Percentiles rank a stretch among this genome's conserved stretches.
phyloP scores from a whole-genome alignment of 92 coral and sea anemone species.

The Bergia sp. region DNA sequence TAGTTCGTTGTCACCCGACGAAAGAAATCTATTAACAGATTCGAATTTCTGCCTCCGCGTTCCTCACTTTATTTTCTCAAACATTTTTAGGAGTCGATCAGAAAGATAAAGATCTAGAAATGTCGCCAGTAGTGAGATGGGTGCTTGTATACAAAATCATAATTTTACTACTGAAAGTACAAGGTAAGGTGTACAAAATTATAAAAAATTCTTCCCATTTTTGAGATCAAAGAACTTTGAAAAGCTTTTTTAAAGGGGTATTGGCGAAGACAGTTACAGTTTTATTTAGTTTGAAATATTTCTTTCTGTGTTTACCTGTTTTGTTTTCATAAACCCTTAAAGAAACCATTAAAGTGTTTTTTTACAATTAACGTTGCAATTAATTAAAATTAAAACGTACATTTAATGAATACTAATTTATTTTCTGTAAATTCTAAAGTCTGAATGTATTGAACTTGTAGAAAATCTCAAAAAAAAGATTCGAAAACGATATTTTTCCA shows the following conservation, averaged over 20 bases:
- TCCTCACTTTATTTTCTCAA: background rate
- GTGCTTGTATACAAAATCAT: background rate
- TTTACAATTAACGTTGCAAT: background rate
- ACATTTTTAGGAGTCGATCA: constrained; percentile 1
- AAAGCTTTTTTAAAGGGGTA: background rate
- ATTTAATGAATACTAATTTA: background rate
- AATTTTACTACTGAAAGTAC: background rate
- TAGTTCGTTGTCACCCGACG: background rate
- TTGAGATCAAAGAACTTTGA: too few relatives aligned
- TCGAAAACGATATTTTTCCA: background rate
- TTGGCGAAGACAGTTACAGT: background rate
- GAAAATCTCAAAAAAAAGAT: background rate
- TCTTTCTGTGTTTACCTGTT: background rate
- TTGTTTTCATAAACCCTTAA: background rate
- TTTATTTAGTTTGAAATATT: too few relatives aligned
- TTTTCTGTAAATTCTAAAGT: background rate
- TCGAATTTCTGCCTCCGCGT: background rate
- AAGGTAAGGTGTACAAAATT: background rate
- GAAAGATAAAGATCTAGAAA: background rate
- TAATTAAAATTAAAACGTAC: too few relatives aligned
- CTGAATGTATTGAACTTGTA: background rate
- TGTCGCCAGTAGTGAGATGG: background rate
- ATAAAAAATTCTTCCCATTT: too few relatives aligned
- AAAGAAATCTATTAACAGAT: background rate
- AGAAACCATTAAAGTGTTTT: background rate